phyloP scores from a whole-genome alignment of 2,113 vertebrate species.

The Proterorhinus semilunaris region DNA sequence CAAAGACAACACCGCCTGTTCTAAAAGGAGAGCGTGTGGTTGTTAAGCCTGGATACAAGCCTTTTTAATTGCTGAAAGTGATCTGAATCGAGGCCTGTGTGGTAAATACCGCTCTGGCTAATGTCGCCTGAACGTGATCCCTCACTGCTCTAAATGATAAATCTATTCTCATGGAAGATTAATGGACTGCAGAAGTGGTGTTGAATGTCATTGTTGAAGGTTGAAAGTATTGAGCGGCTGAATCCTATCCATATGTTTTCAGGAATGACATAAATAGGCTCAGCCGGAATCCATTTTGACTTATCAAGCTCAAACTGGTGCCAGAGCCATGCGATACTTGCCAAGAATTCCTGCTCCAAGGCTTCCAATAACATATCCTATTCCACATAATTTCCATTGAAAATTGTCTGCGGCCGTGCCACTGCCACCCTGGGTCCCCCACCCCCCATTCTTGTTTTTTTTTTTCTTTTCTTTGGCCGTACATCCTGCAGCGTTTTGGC shows the following conservation, averaged over 20 bases:
- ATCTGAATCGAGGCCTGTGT: slow-evolving; percentile 52
- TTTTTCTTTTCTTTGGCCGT: slow-evolving; percentile 26
- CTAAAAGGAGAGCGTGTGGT: slow-evolving; percentile 19
- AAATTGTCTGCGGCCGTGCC: slow-evolving; percentile 63
- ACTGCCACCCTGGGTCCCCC: slow-evolving; percentile 42
- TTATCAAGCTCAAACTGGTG: slow-evolving; percentile 71
- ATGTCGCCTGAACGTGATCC: slow-evolving; percentile 58
- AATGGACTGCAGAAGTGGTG: slow-evolving; percentile 73
- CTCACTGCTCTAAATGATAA: slow-evolving; percentile 63
- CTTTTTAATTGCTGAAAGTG: slow-evolving; percentile 57
- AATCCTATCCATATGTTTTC: slow-evolving; percentile 77
- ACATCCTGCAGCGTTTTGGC: slow-evolving; percentile 49
- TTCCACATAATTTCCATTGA: slow-evolving; percentile 71
- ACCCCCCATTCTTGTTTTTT: too few species aligned
- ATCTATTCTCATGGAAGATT: slow-evolving; percentile 75
- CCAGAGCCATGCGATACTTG: slow-evolving; percentile 64
- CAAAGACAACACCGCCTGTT: slow-evolving; percentile 29
- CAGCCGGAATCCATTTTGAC: slow-evolving; percentile 76
- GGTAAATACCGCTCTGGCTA: slow-evolving; percentile 52
- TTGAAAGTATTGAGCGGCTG: slow-evolving; percentile 72
- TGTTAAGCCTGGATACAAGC: slow-evolving; percentile 19
- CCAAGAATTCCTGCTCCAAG: slow-evolving; percentile 68
- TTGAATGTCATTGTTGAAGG: slow-evolving; percentile 77
- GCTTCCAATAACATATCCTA: slow-evolving; percentile 73
- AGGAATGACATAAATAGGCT: slow-evolving; percentile 78